Conservation (phyloP, 1,140 invertebrate species). For the Polypedilum pembai region DNA sequence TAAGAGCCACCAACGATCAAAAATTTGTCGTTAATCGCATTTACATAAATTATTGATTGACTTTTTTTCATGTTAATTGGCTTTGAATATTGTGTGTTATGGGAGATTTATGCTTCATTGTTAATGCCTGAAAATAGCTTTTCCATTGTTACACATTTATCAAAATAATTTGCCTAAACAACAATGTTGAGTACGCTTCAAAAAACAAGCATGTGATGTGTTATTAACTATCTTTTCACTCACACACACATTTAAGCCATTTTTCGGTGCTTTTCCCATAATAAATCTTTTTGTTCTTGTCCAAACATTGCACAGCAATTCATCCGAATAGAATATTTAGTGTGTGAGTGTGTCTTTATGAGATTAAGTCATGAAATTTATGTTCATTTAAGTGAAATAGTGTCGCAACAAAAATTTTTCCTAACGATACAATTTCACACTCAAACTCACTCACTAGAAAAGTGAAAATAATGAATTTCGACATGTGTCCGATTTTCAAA, state of each 20-base stretch:
- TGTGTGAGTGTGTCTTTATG: not conserved
- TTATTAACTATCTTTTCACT: not conserved
- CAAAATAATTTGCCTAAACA: conserved; percentile 6
- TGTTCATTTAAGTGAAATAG: conserved; percentile 7
- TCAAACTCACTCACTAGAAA: not conserved
- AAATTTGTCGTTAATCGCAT: not conserved
- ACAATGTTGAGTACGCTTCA: not conserved
- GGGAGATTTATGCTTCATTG: too few species aligned
- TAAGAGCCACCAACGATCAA: not conserved
- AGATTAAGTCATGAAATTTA: conserved; percentile 19
- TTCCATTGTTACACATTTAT: conserved; percentile 13
- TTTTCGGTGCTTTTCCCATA: not conserved
- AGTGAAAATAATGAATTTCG: conserved; percentile 22
- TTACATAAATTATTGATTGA: conserved; percentile 13
- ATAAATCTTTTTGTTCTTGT: not conserved
- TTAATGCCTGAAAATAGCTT: not conserved
- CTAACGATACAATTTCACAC: not conserved
- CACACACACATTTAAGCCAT: not conserved
- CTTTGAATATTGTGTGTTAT: not conserved
- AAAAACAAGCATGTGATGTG: not conserved
- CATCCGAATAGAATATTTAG: not conserved
- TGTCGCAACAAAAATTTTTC: not conserved
- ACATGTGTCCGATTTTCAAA: conserved; percentile 19
- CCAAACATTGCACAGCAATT: not conserved
- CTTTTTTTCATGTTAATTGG: not conserved